Percentiles rank a stretch among this genome's conserved stretches.
phyloP scores from a whole-genome alignment of 1,140 invertebrate species.

The Drosophila ohnishii region DNA sequence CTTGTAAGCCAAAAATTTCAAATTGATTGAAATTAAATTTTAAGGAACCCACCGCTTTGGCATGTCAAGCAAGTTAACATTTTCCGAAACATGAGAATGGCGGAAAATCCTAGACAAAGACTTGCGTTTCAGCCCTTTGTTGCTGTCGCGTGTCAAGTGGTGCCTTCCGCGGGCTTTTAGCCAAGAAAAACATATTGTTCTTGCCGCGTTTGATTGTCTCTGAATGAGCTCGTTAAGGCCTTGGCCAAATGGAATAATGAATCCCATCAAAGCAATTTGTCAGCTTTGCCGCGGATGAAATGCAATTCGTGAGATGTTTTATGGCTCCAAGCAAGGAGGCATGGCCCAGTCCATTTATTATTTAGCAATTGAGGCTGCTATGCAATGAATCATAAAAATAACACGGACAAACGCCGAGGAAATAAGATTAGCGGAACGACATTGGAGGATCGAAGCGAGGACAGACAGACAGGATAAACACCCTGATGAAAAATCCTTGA shows the following conservation, averaged over 20 bases:
- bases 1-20: neutral
- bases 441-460: conserved; percentile 2
- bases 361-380: conserved; percentile 9
- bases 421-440: conserved; percentile 47
- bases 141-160: conserved; percentile 69
- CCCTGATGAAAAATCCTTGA: conserved; percentile 15
- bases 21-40: conserved; percentile 43
- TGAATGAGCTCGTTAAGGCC: conserved; percentile 56
- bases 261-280: conserved; percentile 38
- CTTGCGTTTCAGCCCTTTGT: conserved; percentile 21
- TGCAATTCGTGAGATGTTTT: conserved; percentile 28
- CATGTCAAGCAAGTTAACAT: conserved; percentile 13
- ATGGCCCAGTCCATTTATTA: conserved; percentile 30
- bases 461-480: conserved; percentile 10
- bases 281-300: conserved; percentile 3
- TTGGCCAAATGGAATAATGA: conserved; percentile 48
- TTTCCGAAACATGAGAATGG: conserved; percentile 1
- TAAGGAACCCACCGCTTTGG: neutral
- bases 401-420: neutral
- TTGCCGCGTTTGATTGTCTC: conserved; percentile 55
- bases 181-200: conserved; percentile 43
- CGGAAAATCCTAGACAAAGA: neutral
- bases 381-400: conserved; percentile 45
- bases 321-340: conserved; percentile 5
- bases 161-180: conserved; percentile 36